Percentiles rank a stretch among this genome's conserved stretches.
phyloP scores from a whole-genome alignment of 1,140 invertebrate species.

The Macrosteles quadrilineatus region DNA sequence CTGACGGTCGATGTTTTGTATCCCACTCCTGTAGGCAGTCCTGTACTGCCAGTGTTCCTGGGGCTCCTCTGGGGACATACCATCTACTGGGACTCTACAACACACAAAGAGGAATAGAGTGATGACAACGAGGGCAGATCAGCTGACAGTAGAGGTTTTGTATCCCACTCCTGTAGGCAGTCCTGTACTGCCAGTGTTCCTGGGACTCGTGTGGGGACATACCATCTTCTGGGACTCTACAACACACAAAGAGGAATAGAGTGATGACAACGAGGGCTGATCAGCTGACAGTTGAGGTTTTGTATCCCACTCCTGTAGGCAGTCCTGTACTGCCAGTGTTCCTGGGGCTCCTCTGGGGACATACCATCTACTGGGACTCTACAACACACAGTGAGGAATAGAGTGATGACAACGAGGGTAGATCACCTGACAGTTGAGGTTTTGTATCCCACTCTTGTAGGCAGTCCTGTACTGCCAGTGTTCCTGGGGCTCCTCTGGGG shows the following conservation, averaged over 20 bases:
- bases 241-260: too few relatives aligned
- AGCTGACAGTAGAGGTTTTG: slow-evolving; percentile 7
- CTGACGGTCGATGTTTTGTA: not conserved
- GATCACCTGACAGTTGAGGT: too few relatives aligned
- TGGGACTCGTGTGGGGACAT: slow-evolving; percentile 1
- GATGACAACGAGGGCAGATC: too few relatives aligned
- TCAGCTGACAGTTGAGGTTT: slow-evolving; percentile 5
- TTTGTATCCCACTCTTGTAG: slow-evolving; percentile 23
- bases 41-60: too few relatives aligned
- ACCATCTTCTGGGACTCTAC: slow-evolving; percentile 13
- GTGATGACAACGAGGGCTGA: slow-evolving; percentile 26
- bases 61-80: too few relatives aligned
- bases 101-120: too few relatives aligned
- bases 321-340: slow-evolving; percentile 28
- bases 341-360: not conserved
- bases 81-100: too few relatives aligned
- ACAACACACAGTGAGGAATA: too few relatives aligned
- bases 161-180: slow-evolving; percentile 8
- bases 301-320: slow-evolving; percentile 22
- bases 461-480: slow-evolving; percentile 29
- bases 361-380: slow-evolving; percentile 25
- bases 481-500: too few relatives aligned
- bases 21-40: slow-evolving; percentile 15
- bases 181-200: slow-evolving; percentile 13
- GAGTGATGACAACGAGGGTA: too few relatives aligned